These are phyloP conservation scores for Cosmia pyralina DNA, from an alignment of 2,888 invertebrate species.

Conservation along the genomic window DNA sequence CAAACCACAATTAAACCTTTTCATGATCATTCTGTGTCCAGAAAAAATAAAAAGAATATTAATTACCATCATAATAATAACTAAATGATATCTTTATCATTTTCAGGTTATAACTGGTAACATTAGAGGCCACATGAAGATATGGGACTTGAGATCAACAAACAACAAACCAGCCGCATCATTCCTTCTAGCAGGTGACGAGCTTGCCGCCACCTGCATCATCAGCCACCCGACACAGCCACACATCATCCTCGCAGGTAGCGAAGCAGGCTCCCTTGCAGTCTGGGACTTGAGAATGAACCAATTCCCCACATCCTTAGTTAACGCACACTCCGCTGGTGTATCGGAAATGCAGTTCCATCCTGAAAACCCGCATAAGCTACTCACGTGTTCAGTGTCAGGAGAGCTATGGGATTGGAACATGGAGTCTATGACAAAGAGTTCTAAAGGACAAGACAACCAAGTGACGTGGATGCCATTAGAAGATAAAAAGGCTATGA, in stretches of 20 bases:
- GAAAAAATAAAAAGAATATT: background rate
- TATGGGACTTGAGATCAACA: conserved; percentile 94
- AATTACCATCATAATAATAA: background rate
- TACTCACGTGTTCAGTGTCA: conserved; percentile 94
- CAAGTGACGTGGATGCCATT: conserved; percentile 92
- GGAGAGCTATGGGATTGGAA: conserved; percentile 98
- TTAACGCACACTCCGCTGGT: conserved; percentile 94
- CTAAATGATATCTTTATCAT: background rate
- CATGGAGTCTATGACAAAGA: conserved; percentile 89
- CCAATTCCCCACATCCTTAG: conserved; percentile 94
- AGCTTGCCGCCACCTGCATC: conserved; percentile 93
- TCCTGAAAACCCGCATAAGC: conserved; percentile 95
- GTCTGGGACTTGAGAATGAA: conserved; percentile 97
- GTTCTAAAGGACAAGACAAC: conserved; percentile 78
- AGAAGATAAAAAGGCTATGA: conserved; percentile 92
- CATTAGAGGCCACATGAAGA: conserved; percentile 96
- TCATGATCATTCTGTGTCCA: background rate
- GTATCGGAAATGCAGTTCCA: conserved; percentile 97
- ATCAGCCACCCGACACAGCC: conserved; percentile 96
- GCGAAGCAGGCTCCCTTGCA: conserved; percentile 95
- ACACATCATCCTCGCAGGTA: conserved; percentile 95
- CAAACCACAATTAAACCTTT: background rate
- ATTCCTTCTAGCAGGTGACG: conserved; percentile 94
- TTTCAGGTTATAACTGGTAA: conserved; percentile 95
- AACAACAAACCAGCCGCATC: conserved; percentile 92